Percentiles rank a stretch among this genome's conserved stretches.
These are phyloP conservation scores for Falcunculus frontatus DNA, from an alignment of 2,113 vertebrate genomes.

Conservation along the genomic window DNA sequence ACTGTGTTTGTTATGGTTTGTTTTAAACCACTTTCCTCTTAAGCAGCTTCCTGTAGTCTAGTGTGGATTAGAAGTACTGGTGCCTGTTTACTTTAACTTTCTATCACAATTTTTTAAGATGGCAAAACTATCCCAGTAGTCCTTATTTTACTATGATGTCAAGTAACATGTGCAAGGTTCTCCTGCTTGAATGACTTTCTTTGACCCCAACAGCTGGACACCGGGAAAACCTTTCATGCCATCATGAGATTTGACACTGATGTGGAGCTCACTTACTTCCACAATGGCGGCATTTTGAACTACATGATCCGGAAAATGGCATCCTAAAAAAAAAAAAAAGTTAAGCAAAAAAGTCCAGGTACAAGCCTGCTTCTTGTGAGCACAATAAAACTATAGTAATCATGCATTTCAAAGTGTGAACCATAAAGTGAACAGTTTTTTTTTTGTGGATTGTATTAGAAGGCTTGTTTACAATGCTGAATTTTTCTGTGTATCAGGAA, in stretches of 20 bases:
- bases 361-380: background rate
- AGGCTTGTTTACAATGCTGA: background rate
- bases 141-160: background rate
- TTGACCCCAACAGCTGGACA: conserved; percentile 80
- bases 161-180: background rate
- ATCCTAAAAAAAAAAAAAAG: conserved; percentile 7
- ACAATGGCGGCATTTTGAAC: conserved; percentile 92
- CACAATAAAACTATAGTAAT: background rate
- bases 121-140: background rate
- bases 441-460: background rate
- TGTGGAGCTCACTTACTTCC: conserved; percentile 92
- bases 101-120: background rate
- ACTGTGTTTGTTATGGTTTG: background rate
- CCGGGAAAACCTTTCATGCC: conserved; percentile 83
- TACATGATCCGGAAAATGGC: conserved; percentile 99
- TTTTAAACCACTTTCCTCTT: background rate
- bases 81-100: background rate
- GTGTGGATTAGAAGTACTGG: background rate
- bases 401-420: background rate
- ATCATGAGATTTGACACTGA: conserved; percentile 94
- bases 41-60: background rate
- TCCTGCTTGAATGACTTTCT: background rate
- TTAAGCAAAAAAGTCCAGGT: background rate
- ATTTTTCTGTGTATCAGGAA: background rate
- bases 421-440: background rate